Percentiles rank a stretch among this genome's conserved stretches.
phyloP scores from a whole-genome alignment of 2,113 vertebrate genomes.

The Arizona elegans region DNA sequence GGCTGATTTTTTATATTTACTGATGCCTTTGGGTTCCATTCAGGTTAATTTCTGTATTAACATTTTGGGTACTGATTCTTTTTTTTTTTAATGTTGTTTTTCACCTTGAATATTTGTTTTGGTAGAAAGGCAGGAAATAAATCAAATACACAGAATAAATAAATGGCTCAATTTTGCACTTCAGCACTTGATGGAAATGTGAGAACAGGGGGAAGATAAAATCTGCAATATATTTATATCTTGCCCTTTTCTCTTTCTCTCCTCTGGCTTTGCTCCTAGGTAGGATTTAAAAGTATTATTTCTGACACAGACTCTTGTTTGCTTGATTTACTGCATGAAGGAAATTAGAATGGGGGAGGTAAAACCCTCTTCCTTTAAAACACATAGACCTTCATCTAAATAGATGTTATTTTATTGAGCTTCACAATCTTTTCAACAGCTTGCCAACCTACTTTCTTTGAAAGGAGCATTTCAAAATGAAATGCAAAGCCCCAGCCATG shows the following conservation, averaged over 20 bases:
- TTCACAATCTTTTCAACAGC: conserved; percentile 9
- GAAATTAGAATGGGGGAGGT: neutral
- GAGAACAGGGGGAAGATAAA: neutral
- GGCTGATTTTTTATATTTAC: neutral
- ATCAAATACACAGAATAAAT: neutral
- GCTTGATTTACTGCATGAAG: neutral
- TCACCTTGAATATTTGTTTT: neutral
- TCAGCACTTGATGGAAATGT: neutral
- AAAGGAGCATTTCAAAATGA: conserved; percentile 29
- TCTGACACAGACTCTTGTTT: neutral
- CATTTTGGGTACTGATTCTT: neutral
- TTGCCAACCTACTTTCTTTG: neutral
- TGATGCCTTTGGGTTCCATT: neutral
- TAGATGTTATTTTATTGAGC: conserved; percentile 1
- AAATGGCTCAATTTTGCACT: neutral
- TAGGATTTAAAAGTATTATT: neutral
- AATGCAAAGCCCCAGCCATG: neutral
- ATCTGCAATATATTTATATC: neutral
- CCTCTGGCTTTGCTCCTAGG: neutral
- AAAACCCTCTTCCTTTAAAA: neutral
- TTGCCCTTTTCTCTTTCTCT: neutral
- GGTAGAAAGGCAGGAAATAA: neutral
- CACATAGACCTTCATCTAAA: neutral
- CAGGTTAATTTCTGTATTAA: neutral
- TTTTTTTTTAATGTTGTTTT: neutral